These are phyloP conservation scores for Parazoanthus swiftii DNA, from an alignment of 92 coral and sea anemone genomes.

Conservation along the genomic window DNA sequence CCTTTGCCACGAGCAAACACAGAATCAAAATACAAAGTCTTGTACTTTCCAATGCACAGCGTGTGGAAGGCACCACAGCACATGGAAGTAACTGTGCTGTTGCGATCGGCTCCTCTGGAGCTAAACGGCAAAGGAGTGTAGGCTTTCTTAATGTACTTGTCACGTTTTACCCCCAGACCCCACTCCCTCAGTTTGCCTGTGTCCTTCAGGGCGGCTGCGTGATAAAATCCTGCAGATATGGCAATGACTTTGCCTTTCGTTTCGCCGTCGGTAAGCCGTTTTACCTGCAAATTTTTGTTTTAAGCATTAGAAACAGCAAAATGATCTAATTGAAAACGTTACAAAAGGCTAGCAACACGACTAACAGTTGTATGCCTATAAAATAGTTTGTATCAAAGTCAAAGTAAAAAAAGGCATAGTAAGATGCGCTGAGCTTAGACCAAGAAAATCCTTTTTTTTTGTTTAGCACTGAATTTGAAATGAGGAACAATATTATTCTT, in stretches of 20 bases:
- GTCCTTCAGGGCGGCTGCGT: slow-evolving; percentile 52
- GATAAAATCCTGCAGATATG: slow-evolving; percentile 55
- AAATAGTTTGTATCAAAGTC: no score
- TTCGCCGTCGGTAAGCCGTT: background rate
- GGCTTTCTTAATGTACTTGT: slow-evolving; percentile 16
- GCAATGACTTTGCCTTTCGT: slow-evolving; percentile 9
- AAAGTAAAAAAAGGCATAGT: no score
- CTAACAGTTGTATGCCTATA: no score
- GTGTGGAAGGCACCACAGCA: slow-evolving; percentile 74
- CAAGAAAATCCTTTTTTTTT: no score
- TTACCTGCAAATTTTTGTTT: background rate
- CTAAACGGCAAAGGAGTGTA: slow-evolving; percentile 25
- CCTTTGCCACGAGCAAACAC: slow-evolving; percentile 71
- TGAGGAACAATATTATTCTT: no score
- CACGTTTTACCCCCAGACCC: slow-evolving; percentile 46
- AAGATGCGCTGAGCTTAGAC: no score
- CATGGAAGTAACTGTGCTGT: slow-evolving; percentile 47
- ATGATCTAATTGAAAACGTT: no score
- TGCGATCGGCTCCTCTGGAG: slow-evolving; percentile 47
- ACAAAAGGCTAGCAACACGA: no score
- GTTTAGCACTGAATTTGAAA: no score
- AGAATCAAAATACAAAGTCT: slow-evolving; percentile 22
- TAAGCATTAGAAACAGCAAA: no score
- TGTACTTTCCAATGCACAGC: slow-evolving; percentile 44
- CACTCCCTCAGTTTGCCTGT: slow-evolving; percentile 56